These are phyloP conservation scores for Acleris holmiana DNA, from an alignment of 2,888 invertebrate species.

Conservation along the genomic window DNA sequence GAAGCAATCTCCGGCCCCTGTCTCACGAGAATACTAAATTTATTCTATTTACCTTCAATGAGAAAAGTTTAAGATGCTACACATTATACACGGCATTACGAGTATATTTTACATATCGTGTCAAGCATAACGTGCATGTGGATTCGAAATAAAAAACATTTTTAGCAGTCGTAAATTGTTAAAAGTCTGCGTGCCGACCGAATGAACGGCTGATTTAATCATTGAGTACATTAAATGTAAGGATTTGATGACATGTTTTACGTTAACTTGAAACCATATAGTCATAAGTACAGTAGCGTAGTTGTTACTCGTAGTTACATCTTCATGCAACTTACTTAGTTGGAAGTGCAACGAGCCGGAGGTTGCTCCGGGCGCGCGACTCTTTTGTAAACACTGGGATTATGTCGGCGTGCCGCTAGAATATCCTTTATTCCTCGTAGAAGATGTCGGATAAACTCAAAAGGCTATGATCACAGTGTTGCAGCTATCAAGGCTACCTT, in stretches of 20 bases:
- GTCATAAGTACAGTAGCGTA: not conserved
- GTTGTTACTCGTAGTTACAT: not conserved
- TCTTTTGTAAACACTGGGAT: not conserved
- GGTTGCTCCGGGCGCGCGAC: not conserved
- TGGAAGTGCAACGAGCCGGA: not conserved
- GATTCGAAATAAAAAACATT: not conserved
- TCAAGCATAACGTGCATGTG: not conserved
- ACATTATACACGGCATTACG: not conserved
- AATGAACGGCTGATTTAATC: not conserved
- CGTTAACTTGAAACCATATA: no score
- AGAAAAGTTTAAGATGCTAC: constrained; percentile 14
- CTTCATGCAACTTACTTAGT: constrained; percentile 6
- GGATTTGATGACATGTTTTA: no score
- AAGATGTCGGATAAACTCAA: constrained; percentile 1
- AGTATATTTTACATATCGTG: constrained; percentile 4
- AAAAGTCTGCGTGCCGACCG: not conserved
- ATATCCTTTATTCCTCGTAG: not conserved
- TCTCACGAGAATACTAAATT: constrained; percentile 19
- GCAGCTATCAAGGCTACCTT: not conserved
- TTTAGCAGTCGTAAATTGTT: constrained; percentile 1
- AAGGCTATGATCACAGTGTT: not conserved
- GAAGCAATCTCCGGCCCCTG: constrained; percentile 14
- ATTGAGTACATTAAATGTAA: no score
- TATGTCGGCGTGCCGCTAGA: not conserved
- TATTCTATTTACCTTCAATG: constrained; percentile 20